Conservation (phyloP, 2,113 vertebrate genomes). For the Tauraco erythrolophus region DNA sequence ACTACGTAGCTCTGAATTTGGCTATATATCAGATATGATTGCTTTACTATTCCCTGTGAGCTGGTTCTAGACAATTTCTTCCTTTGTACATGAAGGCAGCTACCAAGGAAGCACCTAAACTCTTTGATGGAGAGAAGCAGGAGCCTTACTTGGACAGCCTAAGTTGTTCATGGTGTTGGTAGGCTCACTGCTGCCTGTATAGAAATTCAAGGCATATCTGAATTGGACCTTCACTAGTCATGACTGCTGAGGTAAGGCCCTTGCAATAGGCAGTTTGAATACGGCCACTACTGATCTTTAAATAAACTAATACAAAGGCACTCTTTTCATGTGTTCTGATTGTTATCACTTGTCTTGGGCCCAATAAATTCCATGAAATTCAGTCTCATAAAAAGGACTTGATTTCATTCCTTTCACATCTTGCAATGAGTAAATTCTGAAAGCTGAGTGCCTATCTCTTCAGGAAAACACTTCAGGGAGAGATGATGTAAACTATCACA, state of each 20-base stretch:
- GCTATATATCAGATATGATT: fast-evolving
- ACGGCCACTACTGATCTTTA: background rate
- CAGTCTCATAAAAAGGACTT: background rate
- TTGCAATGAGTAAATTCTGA: background rate
- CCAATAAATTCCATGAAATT: background rate
- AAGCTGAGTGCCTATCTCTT: background rate
- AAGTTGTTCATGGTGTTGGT: background rate
- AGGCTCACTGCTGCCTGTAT: background rate
- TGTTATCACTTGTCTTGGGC: background rate
- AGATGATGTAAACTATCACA: background rate
- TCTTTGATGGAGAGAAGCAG: background rate
- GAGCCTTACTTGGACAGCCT: background rate
- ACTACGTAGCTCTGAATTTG: background rate
- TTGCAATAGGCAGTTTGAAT: background rate
- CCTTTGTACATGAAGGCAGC: background rate
- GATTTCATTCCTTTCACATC: background rate
- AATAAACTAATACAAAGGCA: background rate
- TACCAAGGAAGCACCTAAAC: background rate
- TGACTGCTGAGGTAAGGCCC: background rate
- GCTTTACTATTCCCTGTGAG: background rate
- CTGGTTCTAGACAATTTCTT: background rate
- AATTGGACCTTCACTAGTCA: background rate
- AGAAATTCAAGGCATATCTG: background rate
- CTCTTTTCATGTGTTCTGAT: background rate
- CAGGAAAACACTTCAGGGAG: background rate